Conservation (phyloP, 2,888 invertebrate species). For the Drosophila recens region DNA sequence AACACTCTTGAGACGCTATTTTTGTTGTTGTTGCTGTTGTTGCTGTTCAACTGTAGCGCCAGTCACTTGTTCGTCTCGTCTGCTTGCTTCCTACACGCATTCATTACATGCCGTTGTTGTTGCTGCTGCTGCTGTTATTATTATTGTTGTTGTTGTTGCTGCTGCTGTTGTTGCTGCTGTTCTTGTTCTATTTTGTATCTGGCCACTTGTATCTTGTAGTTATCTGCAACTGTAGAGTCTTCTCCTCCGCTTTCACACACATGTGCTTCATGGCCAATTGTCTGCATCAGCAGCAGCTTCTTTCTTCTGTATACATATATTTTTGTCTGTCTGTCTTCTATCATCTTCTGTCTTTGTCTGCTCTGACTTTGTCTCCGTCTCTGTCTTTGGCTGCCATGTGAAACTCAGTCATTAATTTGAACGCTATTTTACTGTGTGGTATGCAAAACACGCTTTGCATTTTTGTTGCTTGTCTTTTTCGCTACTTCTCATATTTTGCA, state of each 20-base stretch:
- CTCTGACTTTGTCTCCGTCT: background rate
- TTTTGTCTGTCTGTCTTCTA: background rate
- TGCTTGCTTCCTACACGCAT: slow-evolving; percentile 58
- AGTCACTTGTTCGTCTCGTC: slow-evolving; percentile 23
- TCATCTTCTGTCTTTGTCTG: background rate
- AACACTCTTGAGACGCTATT: background rate
- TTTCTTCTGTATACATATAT: background rate
- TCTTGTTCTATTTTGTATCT: slow-evolving; percentile 70
- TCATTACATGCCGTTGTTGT: slow-evolving; percentile 45
- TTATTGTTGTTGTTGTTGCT: slow-evolving; percentile 39
- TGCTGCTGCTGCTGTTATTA: slow-evolving; percentile 37
- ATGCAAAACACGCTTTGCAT: slow-evolving; percentile 45
- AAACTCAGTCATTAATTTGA: slow-evolving; percentile 78
- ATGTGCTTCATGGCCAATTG: slow-evolving; percentile 70
- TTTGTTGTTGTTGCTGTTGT: background rate
- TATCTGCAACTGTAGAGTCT: slow-evolving; percentile 50
- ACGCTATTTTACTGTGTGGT: slow-evolving; percentile 58
- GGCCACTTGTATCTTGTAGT: slow-evolving; percentile 72
- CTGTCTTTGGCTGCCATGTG: slow-evolving; percentile 55
- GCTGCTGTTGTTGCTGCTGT: slow-evolving; percentile 43
- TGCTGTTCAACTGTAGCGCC: slow-evolving; percentile 34
- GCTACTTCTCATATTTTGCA: slow-evolving; percentile 72
- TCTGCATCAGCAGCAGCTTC: slow-evolving; percentile 44
- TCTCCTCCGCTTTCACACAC: slow-evolving; percentile 63
- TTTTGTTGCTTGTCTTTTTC: slow-evolving; percentile 19